Conservation (phyloP, 2,113 vertebrate species). For the Acrocephalus arundinaceus region DNA sequence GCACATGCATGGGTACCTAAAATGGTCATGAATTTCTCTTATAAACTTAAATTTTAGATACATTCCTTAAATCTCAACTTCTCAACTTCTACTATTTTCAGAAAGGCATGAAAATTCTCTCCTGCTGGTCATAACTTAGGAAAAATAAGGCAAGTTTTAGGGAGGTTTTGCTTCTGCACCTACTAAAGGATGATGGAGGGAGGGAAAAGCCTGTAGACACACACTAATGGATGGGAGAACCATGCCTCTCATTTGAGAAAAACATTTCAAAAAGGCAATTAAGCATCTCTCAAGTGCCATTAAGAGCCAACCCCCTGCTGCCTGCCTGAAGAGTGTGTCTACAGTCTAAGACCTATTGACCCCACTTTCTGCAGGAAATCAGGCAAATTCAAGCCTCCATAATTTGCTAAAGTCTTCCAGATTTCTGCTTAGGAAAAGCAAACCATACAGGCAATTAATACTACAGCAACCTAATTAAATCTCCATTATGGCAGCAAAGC, state of each 20-base stretch:
- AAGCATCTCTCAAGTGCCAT: constrained; percentile 78
- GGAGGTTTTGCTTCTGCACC: not conserved
- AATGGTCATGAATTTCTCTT: not conserved
- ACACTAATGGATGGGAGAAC: constrained; percentile 58
- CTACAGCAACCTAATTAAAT: constrained; percentile 67
- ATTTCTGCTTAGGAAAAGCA: constrained; percentile 71
- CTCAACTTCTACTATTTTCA: not conserved
- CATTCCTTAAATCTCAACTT: not conserved
- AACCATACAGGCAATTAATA: constrained; percentile 74
- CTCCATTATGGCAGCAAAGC: constrained; percentile 51
- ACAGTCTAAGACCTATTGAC: constrained; percentile 85
- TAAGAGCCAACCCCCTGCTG: constrained; percentile 79
- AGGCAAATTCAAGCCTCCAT: constrained; percentile 76
- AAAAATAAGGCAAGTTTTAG: constrained; percentile 3
- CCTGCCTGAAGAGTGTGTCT: constrained; percentile 78
- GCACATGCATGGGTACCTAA: not conserved
- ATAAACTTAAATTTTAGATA: not conserved
- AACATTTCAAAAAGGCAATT: constrained; percentile 75
- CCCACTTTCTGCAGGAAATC: constrained; percentile 81
- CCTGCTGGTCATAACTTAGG: not conserved
- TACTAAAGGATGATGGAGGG: not conserved
- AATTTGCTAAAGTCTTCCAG: constrained; percentile 76
- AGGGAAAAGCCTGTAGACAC: constrained; percentile 21
- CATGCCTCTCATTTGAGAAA: constrained; percentile 49
- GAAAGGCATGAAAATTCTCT: not conserved